Base-by-base conservation (phyloP, 2,888 invertebrate species). In the Protonemura montana region DNA sequence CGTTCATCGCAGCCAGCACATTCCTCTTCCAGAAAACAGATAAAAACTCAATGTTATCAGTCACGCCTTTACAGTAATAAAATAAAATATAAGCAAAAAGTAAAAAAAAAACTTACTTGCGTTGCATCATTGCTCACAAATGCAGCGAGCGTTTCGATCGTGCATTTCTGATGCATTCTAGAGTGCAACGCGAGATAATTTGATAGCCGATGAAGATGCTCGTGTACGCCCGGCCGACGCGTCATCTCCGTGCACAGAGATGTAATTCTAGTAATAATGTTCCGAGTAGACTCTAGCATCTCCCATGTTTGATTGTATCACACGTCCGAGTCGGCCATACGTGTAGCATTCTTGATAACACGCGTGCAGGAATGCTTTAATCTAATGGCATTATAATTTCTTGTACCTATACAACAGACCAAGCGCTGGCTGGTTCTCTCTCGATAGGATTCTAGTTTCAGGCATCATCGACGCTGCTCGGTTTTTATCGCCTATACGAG, bases 271-370 rank as follows among this genome's bases (percentile, higher is more conserved):
- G 59, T 59, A 59, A 59, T 59, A 59, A 59, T 59, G 59, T 21
- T 59, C 13, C n/a, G n/a, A n/a, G 59, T 59, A 59, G 59, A 59
- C 21, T 21, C 59, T 59, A 16, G 59, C 59, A 59, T 59, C 59
- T 59, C 59, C n/a, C 13, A 21, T 59, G 59, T 59, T 59, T 59
- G 59, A 59, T 59, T 21, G 21, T 59, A 59, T 21, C 59, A 59
- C 59, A 59, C 59, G 59, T 59, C 16, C 59, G 13, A 2, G 1
- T 2, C 21, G 59, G 59, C 59, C 21, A 3, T 7, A 59, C 59
- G 59, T 59, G 6, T 59, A 59, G 27, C 78, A 78, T 78, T 78
- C 78, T 78, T 78, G 78, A 78, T 78, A 26, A 28, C 27, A n/a
- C 6, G 10, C 78, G 78, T 78, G 78, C 26, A 26, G 78, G 78